Conservation (phyloP, 2,797 vertebrate genomes). For the Geotria australis region DNA sequence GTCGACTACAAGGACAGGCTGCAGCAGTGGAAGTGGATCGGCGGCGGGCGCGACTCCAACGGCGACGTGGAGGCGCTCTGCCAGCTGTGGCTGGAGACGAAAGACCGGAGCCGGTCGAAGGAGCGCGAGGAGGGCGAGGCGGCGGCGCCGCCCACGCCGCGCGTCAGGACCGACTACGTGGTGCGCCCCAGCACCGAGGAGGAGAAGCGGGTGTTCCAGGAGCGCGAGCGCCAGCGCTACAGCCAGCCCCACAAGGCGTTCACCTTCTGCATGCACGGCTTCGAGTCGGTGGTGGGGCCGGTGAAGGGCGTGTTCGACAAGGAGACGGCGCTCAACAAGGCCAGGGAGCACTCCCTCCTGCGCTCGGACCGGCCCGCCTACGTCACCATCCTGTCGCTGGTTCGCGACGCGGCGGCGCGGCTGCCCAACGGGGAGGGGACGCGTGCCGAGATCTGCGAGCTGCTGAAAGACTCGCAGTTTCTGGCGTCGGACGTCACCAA, state of each 20-base stretch:
- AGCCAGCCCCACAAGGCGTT: constrained; percentile 93
- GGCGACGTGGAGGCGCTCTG: constrained; percentile 64
- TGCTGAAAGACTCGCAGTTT: constrained; percentile 91
- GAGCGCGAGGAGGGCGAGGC: constrained; percentile 10
- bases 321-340: constrained; percentile 92
- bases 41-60: constrained; percentile 52
- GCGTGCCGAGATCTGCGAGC: constrained; percentile 79
- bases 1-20: constrained; percentile 60
- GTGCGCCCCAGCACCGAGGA: constrained; percentile 87
- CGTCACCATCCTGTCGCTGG: constrained; percentile 83
- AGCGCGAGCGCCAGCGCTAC: constrained; percentile 93
- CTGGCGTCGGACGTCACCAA: constrained; percentile 92
- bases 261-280: constrained; percentile 88
- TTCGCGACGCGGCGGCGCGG: constrained; percentile 75
- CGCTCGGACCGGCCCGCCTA: constrained; percentile 78
- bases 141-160: constrained; percentile 1
- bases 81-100: constrained; percentile 82
- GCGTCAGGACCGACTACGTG: constrained; percentile 80
- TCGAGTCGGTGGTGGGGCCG: constrained; percentile 78
- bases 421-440: constrained; percentile 90
- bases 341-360: constrained; percentile 77
- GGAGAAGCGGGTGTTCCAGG: constrained; percentile 77
- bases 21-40: constrained; percentile 74
- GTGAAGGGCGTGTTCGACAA: constrained; percentile 97
- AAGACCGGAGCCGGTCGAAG: constrained; percentile 65